Base-by-base conservation (phyloP, 1,140 invertebrate genomes). In the Leptinotarsa lineolata region DNA sequence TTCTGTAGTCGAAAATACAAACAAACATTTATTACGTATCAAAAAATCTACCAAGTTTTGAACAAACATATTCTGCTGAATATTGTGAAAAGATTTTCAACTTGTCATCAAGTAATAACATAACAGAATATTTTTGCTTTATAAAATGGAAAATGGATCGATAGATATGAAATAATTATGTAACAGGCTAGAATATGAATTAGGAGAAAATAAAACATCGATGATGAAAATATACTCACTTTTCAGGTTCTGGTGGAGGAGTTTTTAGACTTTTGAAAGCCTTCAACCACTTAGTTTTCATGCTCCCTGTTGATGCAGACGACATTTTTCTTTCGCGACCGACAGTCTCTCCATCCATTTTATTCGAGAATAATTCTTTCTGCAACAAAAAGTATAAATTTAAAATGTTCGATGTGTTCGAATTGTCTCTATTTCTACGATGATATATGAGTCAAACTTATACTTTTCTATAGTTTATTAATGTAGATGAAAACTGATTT, bases 251-350 rank as follows among this genome's bases (percentile, higher is more conserved):
- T 75, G 85, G 90, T 85, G 84, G 92, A 87, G 86, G 91, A 74
- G 86, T 93, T 90, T 97, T 98, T 74, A 98, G 88, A 83, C 93
- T 97, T 86, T 95, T 94, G 87, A 98, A 96, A 76, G 97, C 97
- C 86, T 98, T 98, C 80, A 98, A 87, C 97, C 97, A 98, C 89
- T 98, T 97, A 83, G 93, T 95, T 87, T 97, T 97, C 90, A 97
- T 97, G 81, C 93, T 94, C 81, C 92, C 94, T 69, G 92, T 92
- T 70, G 92, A 96, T 60, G 92, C 90, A 59, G 93, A 92, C 2
- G 94, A 95, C 85, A 95, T 90, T 88, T 96, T 96, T 60, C 94
- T 89, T 85, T 95, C 94, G 79, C 89, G 83, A 79, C 83, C 88
- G 76, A 84, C 88, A 86, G 90, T 82, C 87, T 89, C 86, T 92